Percentiles rank a stretch among this genome's conserved stretches.
Conservation (phyloP, 2,888 invertebrate species). For the Folsomia candida region DNA sequence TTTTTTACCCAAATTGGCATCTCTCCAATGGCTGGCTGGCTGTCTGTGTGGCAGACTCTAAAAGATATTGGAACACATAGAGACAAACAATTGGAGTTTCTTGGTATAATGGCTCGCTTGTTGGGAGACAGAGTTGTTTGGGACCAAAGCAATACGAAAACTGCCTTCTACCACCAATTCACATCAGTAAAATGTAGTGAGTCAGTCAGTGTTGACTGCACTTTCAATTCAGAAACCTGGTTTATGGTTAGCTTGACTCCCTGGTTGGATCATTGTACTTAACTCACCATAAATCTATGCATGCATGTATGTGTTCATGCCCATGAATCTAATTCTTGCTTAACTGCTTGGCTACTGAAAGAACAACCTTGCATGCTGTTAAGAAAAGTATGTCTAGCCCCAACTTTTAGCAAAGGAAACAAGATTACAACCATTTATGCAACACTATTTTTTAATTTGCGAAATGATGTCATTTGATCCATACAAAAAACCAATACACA, state of each 20-base stretch:
- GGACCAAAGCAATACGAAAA: background rate
- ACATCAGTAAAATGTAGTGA: background rate
- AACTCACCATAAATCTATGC: background rate
- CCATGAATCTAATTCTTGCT: background rate
- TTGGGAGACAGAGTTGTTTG: constrained; percentile 1
- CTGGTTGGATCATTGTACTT: background rate
- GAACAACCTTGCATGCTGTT: no score
- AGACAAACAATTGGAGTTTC: background rate
- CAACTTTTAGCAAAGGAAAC: no score
- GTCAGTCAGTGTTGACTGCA: background rate
- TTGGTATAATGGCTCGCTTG: background rate
- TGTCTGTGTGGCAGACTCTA: background rate
- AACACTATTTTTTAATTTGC: background rate
- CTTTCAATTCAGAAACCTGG: background rate
- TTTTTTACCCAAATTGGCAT: constrained; percentile 18
- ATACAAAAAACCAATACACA: no score
- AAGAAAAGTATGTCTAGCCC: no score
- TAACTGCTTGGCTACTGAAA: background rate
- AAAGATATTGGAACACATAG: background rate
- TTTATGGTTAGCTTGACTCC: background rate
- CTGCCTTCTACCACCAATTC: background rate
- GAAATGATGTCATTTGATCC: background rate
- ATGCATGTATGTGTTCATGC: background rate
- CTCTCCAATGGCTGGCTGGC: constrained; percentile 14
- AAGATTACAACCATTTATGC: background rate